phyloP scores from a whole-genome alignment of 2,888 invertebrate species.

The Trichogramma dendrolimi region DNA sequence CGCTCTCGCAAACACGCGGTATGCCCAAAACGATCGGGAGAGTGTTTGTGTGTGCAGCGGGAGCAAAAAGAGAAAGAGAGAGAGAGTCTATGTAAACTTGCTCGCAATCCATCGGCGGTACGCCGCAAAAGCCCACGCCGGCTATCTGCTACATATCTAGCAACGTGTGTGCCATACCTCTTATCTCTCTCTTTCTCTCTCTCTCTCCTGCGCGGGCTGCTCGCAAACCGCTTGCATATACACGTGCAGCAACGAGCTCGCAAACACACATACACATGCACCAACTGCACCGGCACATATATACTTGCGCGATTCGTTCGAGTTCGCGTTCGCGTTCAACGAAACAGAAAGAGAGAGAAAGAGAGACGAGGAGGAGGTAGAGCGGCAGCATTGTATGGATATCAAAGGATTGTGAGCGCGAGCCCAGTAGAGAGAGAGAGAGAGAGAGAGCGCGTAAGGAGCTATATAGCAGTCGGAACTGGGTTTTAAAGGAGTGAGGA shows the following conservation, averaged over 20 bases:
- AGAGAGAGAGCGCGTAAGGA: too few relatives aligned
- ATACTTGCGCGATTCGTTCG: constrained; percentile 1
- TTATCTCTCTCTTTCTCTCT: constrained; percentile 40
- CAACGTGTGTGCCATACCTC: constrained; percentile 46
- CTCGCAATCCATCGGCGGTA: constrained; percentile 8
- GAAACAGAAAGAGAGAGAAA: too few relatives aligned
- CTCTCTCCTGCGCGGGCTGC: constrained; percentile 33
- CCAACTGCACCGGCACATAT: constrained; percentile 1
- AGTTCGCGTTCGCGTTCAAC: background rate
- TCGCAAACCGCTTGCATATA: constrained; percentile 23
- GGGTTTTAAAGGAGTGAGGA: constrained; percentile 23
- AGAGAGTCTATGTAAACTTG: too few relatives aligned
- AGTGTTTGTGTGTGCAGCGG: background rate
- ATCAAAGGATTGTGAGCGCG: constrained; percentile 34
- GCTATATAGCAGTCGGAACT: background rate
- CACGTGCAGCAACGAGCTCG: too few relatives aligned
- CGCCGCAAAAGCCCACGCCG: constrained; percentile 18
- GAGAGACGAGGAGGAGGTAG: constrained; percentile 4
- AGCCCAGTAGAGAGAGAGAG: constrained; percentile 20
- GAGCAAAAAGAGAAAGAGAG: too few relatives aligned
- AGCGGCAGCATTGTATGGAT: constrained; percentile 44
- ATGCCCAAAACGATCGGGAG: constrained; percentile 14
- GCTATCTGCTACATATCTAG: constrained; percentile 50
- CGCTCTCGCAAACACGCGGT: constrained; percentile 15
- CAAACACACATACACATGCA: too few relatives aligned